Percentiles rank a stretch among this genome's conserved stretches.
Evolutionary conservation across 2,888 invertebrate species (phyloP).

Genomic region (Dexiosoma caninum): DNA sequence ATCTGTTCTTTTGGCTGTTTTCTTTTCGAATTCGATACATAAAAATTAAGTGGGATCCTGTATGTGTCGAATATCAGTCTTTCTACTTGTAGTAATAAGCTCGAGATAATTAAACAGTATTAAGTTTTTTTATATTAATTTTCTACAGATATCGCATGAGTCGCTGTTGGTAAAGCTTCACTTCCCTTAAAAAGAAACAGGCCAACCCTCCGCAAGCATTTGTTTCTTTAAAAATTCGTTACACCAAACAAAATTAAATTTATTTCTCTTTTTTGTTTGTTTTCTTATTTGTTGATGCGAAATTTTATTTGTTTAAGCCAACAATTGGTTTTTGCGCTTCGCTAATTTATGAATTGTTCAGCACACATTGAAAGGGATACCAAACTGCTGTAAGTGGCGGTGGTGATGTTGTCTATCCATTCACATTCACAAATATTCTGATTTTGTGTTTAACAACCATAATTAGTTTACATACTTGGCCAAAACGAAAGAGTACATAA

Average conservation of each 20-base stretch:
- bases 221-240: background rate
- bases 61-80: too few relatives aligned
- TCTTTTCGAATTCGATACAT: too few relatives aligned
- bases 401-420: background rate
- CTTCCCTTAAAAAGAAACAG: too few relatives aligned
- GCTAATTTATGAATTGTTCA: constrained; percentile 58
- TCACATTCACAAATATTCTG: constrained; percentile 20
- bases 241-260: background rate
- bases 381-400: background rate
- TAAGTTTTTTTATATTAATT: too few relatives aligned
- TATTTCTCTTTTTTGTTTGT: background rate
- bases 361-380: constrained; percentile 4
- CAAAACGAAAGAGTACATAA: constrained; percentile 35
- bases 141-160: too few relatives aligned
- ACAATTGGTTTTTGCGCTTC: constrained; percentile 65
- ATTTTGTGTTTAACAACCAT: constrained; percentile 53
- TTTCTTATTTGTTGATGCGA: constrained; percentile 5
- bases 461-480: constrained; percentile 63
- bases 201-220: too few relatives aligned
- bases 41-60: too few relatives aligned
- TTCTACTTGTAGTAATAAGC: too few relatives aligned
- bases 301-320: constrained; percentile 57
- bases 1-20: too few relatives aligned
- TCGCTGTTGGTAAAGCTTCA: too few relatives aligned
- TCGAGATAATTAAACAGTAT: too few relatives aligned